Percentiles rank a stretch among this genome's conserved stretches.
Conservation (phyloP, 2,113 vertebrate species). For the Limnothrissa miodon region DNA sequence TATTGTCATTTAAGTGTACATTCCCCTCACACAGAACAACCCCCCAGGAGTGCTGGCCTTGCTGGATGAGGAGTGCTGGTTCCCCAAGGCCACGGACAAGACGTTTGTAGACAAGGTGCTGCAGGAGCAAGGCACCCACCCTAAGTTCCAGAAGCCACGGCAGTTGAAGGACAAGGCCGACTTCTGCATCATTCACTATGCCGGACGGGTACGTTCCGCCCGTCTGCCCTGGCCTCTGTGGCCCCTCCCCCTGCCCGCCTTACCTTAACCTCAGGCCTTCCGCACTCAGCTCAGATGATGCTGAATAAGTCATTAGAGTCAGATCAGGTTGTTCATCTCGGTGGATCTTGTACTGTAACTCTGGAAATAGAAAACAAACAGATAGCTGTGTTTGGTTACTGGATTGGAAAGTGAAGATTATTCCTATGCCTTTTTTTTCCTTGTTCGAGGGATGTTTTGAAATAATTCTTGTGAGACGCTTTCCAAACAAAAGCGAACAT, state of each 20-base stretch:
- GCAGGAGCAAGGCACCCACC: slow-evolving; percentile 94
- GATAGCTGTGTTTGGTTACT: background rate
- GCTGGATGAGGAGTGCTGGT: slow-evolving; percentile 98
- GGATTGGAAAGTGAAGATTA: background rate
- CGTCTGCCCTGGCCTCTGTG: background rate
- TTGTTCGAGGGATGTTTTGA: background rate
- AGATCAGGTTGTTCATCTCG: background rate
- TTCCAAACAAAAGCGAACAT: background rate
- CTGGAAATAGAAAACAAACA: background rate
- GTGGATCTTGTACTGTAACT: background rate
- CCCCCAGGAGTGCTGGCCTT: slow-evolving; percentile 92
- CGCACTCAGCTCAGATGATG: background rate
- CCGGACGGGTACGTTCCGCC: slow-evolving; percentile 81
- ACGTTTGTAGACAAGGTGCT: slow-evolving; percentile 95
- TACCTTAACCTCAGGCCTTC: background rate
- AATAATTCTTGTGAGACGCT: background rate
- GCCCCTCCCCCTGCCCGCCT: background rate
- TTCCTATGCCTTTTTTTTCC: background rate
- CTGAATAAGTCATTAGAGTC: background rate
- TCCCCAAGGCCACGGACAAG: slow-evolving; percentile 97
- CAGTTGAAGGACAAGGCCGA: slow-evolving; percentile 97
- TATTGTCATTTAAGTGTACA: background rate
- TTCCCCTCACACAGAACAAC: slow-evolving; percentile 75
- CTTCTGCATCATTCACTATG: slow-evolving; percentile 98
- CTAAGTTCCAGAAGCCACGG: slow-evolving; percentile 94